These are phyloP conservation scores for Hydropsyche betteni DNA, from an alignment of 2,888 invertebrate genomes.

Conservation along the genomic window DNA sequence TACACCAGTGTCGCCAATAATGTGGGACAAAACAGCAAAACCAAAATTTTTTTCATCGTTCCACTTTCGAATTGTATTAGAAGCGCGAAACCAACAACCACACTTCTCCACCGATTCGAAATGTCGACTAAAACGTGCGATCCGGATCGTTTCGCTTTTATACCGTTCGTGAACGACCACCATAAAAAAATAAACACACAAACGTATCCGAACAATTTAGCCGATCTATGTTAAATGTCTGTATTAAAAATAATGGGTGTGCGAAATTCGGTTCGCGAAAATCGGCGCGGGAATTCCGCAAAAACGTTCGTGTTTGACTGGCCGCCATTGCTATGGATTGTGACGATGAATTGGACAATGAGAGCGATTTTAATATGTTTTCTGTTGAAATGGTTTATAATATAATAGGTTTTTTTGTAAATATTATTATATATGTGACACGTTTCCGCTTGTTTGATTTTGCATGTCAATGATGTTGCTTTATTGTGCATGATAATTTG, in stretches of 20 bases:
- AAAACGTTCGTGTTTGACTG: not conserved
- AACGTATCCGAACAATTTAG: not conserved
- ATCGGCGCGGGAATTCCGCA: not conserved
- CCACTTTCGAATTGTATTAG: slow-evolving; percentile 1
- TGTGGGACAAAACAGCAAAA: not conserved
- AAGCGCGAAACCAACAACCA: slow-evolving; percentile 5
- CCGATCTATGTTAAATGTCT: too few relatives aligned
- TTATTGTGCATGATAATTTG: too few relatives aligned
- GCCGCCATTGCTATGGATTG: too few relatives aligned
- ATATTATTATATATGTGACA: too few relatives aligned
- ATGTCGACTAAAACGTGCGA: slow-evolving; percentile 34
- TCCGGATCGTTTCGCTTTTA: slow-evolving; percentile 32
- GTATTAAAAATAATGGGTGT: too few relatives aligned
- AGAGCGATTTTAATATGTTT: too few relatives aligned
- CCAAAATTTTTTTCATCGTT: slow-evolving; percentile 17
- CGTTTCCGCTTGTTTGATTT: too few relatives aligned
- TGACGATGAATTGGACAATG: too few relatives aligned
- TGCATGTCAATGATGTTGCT: too few relatives aligned
- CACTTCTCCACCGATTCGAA: slow-evolving; percentile 12
- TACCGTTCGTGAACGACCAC: not conserved
- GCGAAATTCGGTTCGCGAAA: too few relatives aligned
- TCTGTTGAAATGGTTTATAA: too few relatives aligned
- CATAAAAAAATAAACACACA: not conserved
- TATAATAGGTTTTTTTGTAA: too few relatives aligned
- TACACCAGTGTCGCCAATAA: slow-evolving; percentile 22